Evolutionary conservation across 2,797 vertebrate genomes (phyloP).

Genomic region (Alfaro cultratus): DNA sequence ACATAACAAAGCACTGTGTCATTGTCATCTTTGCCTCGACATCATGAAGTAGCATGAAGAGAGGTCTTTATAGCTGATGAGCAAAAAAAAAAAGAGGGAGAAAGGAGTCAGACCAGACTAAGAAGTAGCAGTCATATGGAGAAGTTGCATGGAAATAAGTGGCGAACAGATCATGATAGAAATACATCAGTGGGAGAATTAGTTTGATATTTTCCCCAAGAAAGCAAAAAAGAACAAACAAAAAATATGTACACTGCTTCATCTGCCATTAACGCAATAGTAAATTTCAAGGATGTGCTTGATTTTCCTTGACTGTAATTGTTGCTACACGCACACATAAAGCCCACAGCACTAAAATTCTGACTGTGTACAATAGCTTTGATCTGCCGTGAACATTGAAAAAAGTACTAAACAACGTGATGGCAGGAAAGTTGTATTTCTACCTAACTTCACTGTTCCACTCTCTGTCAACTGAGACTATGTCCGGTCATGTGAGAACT

Average conservation of each 20-base stretch:
- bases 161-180: constrained; percentile 37
- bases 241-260: constrained; percentile 50
- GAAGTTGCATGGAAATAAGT: constrained; percentile 41
- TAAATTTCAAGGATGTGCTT: constrained; percentile 40
- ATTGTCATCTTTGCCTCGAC: constrained; percentile 59
- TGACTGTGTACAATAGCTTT: constrained; percentile 27
- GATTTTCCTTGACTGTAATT: constrained; percentile 28
- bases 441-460: constrained; percentile 27
- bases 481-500: constrained; percentile 32
- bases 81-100: constrained; percentile 1
- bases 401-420: constrained; percentile 33
- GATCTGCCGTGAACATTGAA: constrained; percentile 32
- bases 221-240: constrained; percentile 50
- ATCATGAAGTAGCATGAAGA: constrained; percentile 51
- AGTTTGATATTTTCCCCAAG: constrained; percentile 21
- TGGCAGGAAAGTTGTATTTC: constrained; percentile 39
- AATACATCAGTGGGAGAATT: constrained; percentile 30
- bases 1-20: constrained; percentile 66
- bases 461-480: constrained; percentile 60
- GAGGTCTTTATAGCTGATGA: constrained; percentile 60
- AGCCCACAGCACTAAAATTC: constrained; percentile 30
- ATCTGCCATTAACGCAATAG: constrained; percentile 35
- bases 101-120: background rate
- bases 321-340: constrained; percentile 22
- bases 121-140: constrained; percentile 48